Evolutionary conservation across 2,797 vertebrate genomes (phyloP).

Genomic region (Orientallactaga sibirica): DNA sequence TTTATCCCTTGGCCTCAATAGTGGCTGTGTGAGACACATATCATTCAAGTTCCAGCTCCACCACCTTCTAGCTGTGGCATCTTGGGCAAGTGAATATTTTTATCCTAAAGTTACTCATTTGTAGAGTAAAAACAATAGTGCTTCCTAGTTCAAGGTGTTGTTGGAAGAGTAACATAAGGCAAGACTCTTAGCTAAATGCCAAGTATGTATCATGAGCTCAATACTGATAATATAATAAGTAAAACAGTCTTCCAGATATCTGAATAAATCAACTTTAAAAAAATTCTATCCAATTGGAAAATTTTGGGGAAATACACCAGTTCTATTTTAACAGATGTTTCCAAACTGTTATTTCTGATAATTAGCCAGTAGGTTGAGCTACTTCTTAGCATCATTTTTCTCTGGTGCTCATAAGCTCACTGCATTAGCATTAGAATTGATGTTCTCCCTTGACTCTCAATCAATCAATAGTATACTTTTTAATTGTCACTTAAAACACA

Average conservation of each 20-base stretch:
- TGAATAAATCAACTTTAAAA: conserved; percentile 19
- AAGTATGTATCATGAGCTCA: neutral
- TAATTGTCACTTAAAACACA: conserved; percentile 12
- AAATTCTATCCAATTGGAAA: neutral
- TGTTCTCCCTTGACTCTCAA: neutral
- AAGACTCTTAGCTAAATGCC: neutral
- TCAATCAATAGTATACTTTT: neutral
- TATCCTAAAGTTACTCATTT: neutral
- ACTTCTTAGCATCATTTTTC: neutral
- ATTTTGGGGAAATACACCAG: neutral
- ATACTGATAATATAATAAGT: conserved; percentile 27
- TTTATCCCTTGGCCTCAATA: neutral
- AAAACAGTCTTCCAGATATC: neutral
- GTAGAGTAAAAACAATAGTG: neutral
- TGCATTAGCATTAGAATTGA: neutral
- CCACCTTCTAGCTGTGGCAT: neutral
- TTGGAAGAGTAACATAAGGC: neutral
- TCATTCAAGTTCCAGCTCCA: neutral
- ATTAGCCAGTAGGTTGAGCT: neutral
- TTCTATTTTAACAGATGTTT: neutral
- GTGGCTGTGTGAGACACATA: neutral
- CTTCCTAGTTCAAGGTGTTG: neutral
- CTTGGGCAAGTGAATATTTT: neutral
- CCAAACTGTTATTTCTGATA: neutral
- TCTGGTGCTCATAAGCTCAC: neutral